A percentile compares a stretch with the other conserved stretches of the same genome.
These are phyloP conservation scores for Mesorhabditis sp. DNA, from an alignment of 2,888 invertebrate genomes.

Conservation along the genomic window DNA sequence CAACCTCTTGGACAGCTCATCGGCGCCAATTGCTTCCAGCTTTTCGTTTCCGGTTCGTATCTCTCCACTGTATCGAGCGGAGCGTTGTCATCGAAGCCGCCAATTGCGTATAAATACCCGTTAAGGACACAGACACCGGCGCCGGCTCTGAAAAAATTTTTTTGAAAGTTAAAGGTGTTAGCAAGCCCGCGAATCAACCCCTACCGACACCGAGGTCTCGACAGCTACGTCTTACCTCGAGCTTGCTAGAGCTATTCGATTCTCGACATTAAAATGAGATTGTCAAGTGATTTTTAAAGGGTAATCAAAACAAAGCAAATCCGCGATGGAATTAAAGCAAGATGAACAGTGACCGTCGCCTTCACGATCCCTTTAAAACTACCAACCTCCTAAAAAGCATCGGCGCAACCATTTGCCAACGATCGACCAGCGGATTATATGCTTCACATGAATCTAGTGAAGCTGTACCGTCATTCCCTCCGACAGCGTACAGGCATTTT, in stretches of 20 bases:
- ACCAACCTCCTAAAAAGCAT: constrained; percentile 60
- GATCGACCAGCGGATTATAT: constrained; percentile 62
- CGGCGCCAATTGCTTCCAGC: constrained; percentile 44
- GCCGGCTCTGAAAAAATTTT: constrained; percentile 58
- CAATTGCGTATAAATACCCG: constrained; percentile 60
- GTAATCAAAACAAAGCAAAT: too few relatives aligned
- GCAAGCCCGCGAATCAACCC: too few relatives aligned
- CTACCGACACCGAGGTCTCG: too few relatives aligned
- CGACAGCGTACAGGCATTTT: constrained; percentile 61
- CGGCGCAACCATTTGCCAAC: constrained; percentile 60
- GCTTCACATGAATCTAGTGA: constrained; percentile 62
- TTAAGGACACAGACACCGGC: constrained; percentile 63
- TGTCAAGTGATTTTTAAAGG: too few relatives aligned
- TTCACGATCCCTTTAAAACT: too few relatives aligned
- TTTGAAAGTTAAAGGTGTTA: too few relatives aligned
- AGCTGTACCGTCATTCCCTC: constrained; percentile 63
- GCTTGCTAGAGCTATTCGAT: too few relatives aligned
- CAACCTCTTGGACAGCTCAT: constrained; percentile 49
- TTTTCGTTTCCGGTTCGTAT: constrained; percentile 61
- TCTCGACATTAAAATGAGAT: too few relatives aligned
- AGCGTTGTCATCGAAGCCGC: constrained; percentile 63
- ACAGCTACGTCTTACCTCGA: too few relatives aligned
- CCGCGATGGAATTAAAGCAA: too few relatives aligned
- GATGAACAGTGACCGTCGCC: too few relatives aligned
- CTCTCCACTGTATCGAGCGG: constrained; percentile 58